Evolutionary conservation across 2,888 invertebrate genomes (phyloP).

Genomic region (Archips crataeganus): DNA sequence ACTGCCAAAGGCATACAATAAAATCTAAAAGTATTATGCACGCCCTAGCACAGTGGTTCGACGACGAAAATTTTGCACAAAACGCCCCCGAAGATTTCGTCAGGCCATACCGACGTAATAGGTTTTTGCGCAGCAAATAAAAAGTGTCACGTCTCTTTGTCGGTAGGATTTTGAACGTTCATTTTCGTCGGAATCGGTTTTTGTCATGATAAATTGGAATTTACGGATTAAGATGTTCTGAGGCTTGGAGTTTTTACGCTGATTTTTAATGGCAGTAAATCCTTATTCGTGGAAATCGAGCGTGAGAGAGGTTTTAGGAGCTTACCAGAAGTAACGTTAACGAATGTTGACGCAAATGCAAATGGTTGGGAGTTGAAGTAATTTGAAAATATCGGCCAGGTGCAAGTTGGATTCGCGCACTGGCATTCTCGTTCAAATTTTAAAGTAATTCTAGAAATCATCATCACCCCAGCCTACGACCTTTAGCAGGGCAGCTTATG

Average conservation of each 20-base stretch:
- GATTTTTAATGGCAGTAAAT: constrained; percentile 18
- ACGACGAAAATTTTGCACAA: constrained; percentile 17
- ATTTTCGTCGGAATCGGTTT: constrained; percentile 39
- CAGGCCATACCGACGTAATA: constrained; percentile 12
- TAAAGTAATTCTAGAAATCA: too few relatives aligned
- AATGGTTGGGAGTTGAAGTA: neutral
- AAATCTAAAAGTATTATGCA: constrained; percentile 9
- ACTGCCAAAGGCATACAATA: constrained; percentile 2
- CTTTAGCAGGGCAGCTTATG: too few relatives aligned
- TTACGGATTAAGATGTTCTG: constrained; percentile 34
- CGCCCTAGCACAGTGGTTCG: neutral
- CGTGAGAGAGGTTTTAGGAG: neutral
- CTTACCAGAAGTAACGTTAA: neutral
- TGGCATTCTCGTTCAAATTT: too few relatives aligned
- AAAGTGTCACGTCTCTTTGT: constrained; percentile 21
- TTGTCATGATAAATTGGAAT: constrained; percentile 41
- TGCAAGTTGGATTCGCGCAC: too few relatives aligned
- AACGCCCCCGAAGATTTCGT: constrained; percentile 19
- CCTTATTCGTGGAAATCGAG: constrained; percentile 11
- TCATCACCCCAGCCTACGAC: too few relatives aligned
- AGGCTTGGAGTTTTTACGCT: constrained; percentile 16
- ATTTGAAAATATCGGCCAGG: neutral
- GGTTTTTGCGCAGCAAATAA: constrained; percentile 19
- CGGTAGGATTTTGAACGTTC: constrained; percentile 26
- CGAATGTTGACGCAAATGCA: neutral